Conservation (phyloP, 1,140 invertebrate species). For the Leptopilina clavipes region DNA sequence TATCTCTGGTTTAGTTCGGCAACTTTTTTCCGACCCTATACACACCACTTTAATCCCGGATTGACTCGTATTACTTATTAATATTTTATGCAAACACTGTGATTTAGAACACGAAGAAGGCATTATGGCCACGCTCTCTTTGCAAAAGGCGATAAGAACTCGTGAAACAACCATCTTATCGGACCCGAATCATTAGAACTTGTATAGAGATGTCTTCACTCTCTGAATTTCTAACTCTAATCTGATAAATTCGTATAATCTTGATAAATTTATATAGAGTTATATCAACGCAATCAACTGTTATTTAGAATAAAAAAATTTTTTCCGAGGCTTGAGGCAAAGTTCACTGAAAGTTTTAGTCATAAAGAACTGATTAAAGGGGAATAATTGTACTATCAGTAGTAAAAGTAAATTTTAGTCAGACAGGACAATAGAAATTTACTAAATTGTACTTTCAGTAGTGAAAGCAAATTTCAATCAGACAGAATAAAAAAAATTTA, state of each 20-base stretch:
- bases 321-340: too few species aligned
- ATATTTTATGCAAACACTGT: slow-evolving; percentile 76
- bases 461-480: too few species aligned
- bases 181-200: slow-evolving; percentile 5
- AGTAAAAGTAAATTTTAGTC: too few species aligned
- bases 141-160: slow-evolving; percentile 49
- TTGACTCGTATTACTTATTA: slow-evolving; percentile 76
- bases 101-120: slow-evolving; percentile 68
- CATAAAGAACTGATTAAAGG: too few species aligned
- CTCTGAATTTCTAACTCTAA: background rate
- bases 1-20: slow-evolving; percentile 50
- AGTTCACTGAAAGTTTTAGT: too few species aligned
- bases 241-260: slow-evolving; percentile 23
- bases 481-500: too few species aligned
- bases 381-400: too few species aligned
- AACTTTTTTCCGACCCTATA: slow-evolving; percentile 48
- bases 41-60: slow-evolving; percentile 70
- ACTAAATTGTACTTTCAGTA: too few species aligned
- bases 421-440: too few species aligned
- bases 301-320: too few species aligned
- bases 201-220: slow-evolving; percentile 21
- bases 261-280: background rate
- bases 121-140: slow-evolving; percentile 59
- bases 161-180: slow-evolving; percentile 53
- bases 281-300: too few species aligned